A percentile compares a stretch with the other conserved stretches of the same genome.
These are phyloP conservation scores for Salvelinus fontinalis DNA, from an alignment of 2,113 vertebrate species.

Conservation along the genomic window DNA sequence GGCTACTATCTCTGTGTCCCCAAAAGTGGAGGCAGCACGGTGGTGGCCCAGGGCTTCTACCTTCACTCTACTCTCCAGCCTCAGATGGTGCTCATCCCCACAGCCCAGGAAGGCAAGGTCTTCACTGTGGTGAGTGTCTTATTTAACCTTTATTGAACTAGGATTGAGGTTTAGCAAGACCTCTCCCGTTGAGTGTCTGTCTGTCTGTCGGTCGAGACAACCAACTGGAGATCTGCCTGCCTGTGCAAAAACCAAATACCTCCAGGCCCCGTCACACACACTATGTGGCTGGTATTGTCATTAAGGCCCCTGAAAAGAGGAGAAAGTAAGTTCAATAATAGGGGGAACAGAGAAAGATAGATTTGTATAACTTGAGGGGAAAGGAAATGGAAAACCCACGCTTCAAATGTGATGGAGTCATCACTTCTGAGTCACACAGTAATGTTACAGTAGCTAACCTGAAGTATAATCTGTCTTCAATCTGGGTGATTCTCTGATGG, in stretches of 20 bases:
- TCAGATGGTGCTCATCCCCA: slow-evolving; percentile 87
- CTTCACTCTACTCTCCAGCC: slow-evolving; percentile 88
- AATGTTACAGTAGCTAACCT: slow-evolving; percentile 15
- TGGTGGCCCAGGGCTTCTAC: slow-evolving; percentile 87
- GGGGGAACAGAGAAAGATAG: slow-evolving; percentile 37
- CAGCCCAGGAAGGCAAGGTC: slow-evolving; percentile 76
- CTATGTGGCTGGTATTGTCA: slow-evolving; percentile 58
- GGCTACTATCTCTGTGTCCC: slow-evolving; percentile 13
- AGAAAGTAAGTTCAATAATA: slow-evolving; percentile 26
- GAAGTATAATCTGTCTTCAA: slow-evolving; percentile 5
- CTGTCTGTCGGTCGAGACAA: neutral
- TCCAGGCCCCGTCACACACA: neutral
- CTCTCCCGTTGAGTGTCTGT: neutral
- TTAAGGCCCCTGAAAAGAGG: slow-evolving; percentile 38
- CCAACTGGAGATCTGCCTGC: slow-evolving; percentile 6
- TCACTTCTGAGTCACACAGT: slow-evolving; percentile 46
- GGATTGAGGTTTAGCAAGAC: too few species aligned
- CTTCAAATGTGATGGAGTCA: slow-evolving; percentile 29
- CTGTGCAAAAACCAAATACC: slow-evolving; percentile 6
- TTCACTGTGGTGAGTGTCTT: slow-evolving; percentile 89
- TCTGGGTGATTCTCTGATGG: neutral
- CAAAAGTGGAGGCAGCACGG: slow-evolving; percentile 91
- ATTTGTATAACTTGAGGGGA: slow-evolving; percentile 23
- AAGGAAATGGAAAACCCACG: slow-evolving; percentile 63
- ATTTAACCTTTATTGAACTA: too few species aligned